Evolutionary conservation across 2,113 vertebrate genomes (phyloP).

Genomic region (Sebastes fasciatus): DNA sequence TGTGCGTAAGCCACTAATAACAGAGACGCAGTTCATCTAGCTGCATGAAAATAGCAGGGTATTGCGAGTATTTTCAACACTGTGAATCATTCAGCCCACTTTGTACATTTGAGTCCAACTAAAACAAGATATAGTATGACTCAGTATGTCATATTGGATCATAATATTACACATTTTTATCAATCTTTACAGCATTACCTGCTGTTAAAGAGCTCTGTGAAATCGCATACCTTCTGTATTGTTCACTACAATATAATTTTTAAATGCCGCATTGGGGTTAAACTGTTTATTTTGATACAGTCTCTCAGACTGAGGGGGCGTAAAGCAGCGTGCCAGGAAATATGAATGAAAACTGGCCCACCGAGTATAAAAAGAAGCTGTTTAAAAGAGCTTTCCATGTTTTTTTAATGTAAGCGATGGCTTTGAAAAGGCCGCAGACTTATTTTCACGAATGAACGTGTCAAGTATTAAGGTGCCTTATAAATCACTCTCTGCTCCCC

Average conservation of each 20-base stretch:
- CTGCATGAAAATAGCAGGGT: slow-evolving; percentile 44
- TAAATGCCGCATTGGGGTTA: slow-evolving; percentile 53
- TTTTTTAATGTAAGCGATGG: slow-evolving; percentile 59
- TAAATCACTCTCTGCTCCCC: slow-evolving; percentile 70
- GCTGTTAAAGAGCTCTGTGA: slow-evolving; percentile 43
- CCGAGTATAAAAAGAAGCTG: slow-evolving; percentile 53
- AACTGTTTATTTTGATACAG: slow-evolving; percentile 74
- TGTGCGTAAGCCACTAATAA: slow-evolving; percentile 58
- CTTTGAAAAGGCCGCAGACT: slow-evolving; percentile 75
- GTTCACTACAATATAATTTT: slow-evolving; percentile 42
- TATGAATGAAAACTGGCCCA: slow-evolving; percentile 72
- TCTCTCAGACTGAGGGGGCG: slow-evolving; percentile 47
- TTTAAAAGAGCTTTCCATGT: slow-evolving; percentile 62
- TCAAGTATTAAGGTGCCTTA: slow-evolving; percentile 73
- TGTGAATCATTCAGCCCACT: slow-evolving; percentile 46
- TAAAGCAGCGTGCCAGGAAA: slow-evolving; percentile 70
- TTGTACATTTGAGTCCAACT: slow-evolving; percentile 31
- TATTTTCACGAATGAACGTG: slow-evolving; percentile 77
- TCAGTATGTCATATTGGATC: slow-evolving; percentile 43
- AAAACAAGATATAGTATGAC: slow-evolving; percentile 45
- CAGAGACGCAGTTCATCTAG: slow-evolving; percentile 37
- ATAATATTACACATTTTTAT: slow-evolving; percentile 41
- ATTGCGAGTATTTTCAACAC: slow-evolving; percentile 45
- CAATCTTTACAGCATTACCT: slow-evolving; percentile 37
- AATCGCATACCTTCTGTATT: slow-evolving; percentile 50